These are phyloP conservation scores for Gephyroberyx darwinii DNA, from an alignment of 2,797 vertebrate genomes.

Conservation along the genomic window DNA sequence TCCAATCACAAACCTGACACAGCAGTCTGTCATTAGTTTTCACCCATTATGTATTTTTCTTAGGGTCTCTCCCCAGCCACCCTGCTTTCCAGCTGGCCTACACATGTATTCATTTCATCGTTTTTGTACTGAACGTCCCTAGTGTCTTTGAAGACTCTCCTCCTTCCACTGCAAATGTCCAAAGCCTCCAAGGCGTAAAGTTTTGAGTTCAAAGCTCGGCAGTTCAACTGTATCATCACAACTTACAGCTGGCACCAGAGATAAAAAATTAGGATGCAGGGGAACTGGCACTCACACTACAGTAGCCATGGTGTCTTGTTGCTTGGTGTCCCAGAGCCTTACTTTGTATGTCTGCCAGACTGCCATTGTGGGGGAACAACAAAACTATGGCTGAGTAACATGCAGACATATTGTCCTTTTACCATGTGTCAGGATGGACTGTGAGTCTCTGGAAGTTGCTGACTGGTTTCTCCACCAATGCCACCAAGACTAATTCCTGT, in stretches of 20 bases:
- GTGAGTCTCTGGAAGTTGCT: constrained; percentile 11
- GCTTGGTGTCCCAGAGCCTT: constrained; percentile 49
- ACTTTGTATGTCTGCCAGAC: constrained; percentile 47
- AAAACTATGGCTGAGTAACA: constrained; percentile 22
- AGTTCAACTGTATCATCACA: constrained; percentile 66
- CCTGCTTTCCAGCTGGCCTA: constrained; percentile 4
- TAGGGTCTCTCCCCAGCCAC: neutral
- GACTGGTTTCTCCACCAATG: constrained; percentile 22
- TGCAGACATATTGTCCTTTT: constrained; percentile 7
- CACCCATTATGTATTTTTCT: neutral
- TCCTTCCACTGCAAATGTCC: constrained; percentile 43
- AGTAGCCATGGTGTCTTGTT: constrained; percentile 55
- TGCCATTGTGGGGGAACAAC: constrained; percentile 34
- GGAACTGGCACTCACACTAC: constrained; percentile 61
- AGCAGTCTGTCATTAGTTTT: neutral
- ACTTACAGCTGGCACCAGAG: constrained; percentile 67
- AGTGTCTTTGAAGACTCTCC: constrained; percentile 51
- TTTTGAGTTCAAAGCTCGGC: constrained; percentile 68
- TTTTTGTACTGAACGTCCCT: constrained; percentile 21
- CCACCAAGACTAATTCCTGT: neutral
- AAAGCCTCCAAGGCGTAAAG: constrained; percentile 55
- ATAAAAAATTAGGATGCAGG: constrained; percentile 69
- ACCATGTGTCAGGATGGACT: neutral
- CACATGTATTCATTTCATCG: constrained; percentile 5
- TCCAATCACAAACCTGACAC: neutral